A percentile compares a stretch with the other conserved stretches of the same genome.
Evolutionary conservation across 2,113 vertebrate species (phyloP).

Genomic region (Helogale parvula): DNA sequence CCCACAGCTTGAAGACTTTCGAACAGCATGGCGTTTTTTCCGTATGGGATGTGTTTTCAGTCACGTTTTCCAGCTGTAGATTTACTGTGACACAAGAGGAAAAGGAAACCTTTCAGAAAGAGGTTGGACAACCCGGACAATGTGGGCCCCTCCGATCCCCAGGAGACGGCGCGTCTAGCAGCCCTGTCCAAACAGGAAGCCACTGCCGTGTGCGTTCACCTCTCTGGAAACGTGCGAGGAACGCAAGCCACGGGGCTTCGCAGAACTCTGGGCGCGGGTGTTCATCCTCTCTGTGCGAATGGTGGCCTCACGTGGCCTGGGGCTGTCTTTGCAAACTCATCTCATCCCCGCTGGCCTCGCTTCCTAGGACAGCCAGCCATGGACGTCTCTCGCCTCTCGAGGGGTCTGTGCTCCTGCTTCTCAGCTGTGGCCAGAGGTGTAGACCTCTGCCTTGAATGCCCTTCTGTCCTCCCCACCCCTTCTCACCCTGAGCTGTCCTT

Average conservation of each 20-base stretch:
- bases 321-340: background rate
- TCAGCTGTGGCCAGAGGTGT: background rate
- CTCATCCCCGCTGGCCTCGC: background rate
- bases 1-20: conserved; percentile 49
- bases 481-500: background rate
- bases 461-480: background rate
- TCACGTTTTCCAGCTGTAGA: conserved; percentile 45
- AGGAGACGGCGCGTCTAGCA: background rate
- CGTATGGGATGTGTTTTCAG: conserved; percentile 47
- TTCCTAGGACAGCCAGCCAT: background rate
- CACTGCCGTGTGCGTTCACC: background rate
- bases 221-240: background rate
- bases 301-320: rapidly evolving
- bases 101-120: conserved; percentile 4
- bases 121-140: background rate
- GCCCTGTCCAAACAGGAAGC: background rate
- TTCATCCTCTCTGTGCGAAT: background rate
- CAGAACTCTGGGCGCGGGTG: background rate
- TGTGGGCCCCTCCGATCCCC: background rate
- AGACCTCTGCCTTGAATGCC: background rate
- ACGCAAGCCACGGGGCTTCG: background rate
- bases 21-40: background rate
- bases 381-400: background rate
- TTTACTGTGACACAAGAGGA: background rate
- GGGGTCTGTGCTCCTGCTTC: background rate